Evolutionary conservation across 2,113 vertebrate genomes (phyloP), one percentile per base, ranked within the genome.

Genomic region (Rhegmatorhina hoffmannsi): DNA sequence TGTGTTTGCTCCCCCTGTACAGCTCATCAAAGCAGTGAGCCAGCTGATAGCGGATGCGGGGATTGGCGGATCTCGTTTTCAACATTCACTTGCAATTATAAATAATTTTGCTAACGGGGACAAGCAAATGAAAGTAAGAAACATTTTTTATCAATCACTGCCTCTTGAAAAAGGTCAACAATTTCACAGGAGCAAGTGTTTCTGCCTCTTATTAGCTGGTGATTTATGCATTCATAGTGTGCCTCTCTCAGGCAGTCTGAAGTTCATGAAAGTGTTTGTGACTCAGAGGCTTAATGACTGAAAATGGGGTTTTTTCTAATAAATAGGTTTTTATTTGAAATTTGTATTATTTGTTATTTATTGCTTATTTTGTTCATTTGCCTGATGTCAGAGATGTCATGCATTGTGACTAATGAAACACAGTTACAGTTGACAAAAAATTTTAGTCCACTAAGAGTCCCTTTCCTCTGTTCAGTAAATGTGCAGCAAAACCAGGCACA

Each of bases 71-170:
- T 99, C 99, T 6, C 98, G 99, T 10, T 99, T 99, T 94, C 99
- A 99, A 36, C 99, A 99, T 96, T 99, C 99, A 4, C 98, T 99
- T 10, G 99, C 99, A 83, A 99, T 99, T 96, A 99, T 99, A 91
- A 99, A 99, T 94, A 99, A 99, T 95, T 99, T 99, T 96, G 99
- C 99, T 92, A 99, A 99, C 72, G 99, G 99, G 97, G 99, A 99
- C 95, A 98, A 98, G 49, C 99, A 99, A 55, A 99, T 99, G 95
- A 99, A 99, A 98, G 99, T 99, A 98, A 98, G 98, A 90, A 92
- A 67, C 28, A 5, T 15, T 80, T 95, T 62, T 96, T 34, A 23
- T 89, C 66, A 23, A 8, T 88, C 28, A 21, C 14, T 87, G 31
- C 52, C 16, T 81, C 91, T 92, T 77, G 49, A 19, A 52, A 92